These are phyloP conservation scores for Aphelocoma coerulescens DNA, from an alignment of 2,113 vertebrate genomes.

Conservation along the genomic window DNA sequence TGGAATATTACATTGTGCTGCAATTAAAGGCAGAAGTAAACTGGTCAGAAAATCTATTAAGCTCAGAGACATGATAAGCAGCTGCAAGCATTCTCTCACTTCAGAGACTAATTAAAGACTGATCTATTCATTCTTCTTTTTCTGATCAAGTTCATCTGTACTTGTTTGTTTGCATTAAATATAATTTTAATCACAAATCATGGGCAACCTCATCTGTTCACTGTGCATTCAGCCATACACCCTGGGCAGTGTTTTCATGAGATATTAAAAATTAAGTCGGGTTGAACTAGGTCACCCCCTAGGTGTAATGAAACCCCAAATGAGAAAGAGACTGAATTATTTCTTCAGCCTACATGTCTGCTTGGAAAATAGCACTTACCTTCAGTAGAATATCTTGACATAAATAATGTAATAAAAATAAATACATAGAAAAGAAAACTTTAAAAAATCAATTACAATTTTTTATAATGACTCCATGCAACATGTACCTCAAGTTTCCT, in stretches of 20 bases:
- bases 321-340: neutral
- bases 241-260: neutral
- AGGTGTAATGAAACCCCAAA: neutral
- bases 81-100: neutral
- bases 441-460: neutral
- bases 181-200: neutral
- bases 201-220: neutral
- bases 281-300: neutral
- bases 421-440: neutral
- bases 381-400: neutral
- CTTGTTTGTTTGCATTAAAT: neutral
- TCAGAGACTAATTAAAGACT: neutral
- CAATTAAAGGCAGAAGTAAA: neutral
- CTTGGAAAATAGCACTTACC: neutral
- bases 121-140: neutral
- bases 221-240: neutral
- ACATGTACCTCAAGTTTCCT: neutral
- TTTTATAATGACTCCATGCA: neutral
- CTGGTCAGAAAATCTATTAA: neutral
- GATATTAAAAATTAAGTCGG: conserved; percentile 3
- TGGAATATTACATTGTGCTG: neutral
- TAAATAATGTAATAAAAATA: neutral
- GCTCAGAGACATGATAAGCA: neutral
- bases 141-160: neutral
- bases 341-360: neutral